These are phyloP conservation scores for Temnothorax rugatulus DNA, from an alignment of 2,888 invertebrate species.

Conservation along the genomic window DNA sequence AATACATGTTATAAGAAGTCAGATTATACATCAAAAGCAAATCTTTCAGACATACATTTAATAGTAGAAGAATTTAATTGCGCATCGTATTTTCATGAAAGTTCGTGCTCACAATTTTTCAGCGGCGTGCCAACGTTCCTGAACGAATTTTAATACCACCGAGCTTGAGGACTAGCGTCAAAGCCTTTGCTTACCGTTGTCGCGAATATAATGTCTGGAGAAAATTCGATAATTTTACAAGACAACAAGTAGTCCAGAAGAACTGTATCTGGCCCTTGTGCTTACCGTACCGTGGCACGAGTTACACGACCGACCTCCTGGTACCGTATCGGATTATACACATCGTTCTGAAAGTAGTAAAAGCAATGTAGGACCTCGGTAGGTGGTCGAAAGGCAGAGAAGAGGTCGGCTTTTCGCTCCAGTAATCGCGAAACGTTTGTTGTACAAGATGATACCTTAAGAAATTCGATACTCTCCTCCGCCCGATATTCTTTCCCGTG, in stretches of 20 bases:
- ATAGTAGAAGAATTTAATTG: neutral
- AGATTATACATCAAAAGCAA: neutral
- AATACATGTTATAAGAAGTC: neutral
- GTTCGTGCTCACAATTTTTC: neutral
- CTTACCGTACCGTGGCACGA: conserved; percentile 76
- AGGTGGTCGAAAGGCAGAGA: conserved; percentile 65
- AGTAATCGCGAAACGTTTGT: conserved; percentile 80
- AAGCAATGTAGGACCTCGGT: conserved; percentile 63
- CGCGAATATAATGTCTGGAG: conserved; percentile 57
- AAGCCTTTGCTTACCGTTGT: conserved; percentile 32
- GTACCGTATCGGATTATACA: conserved; percentile 69
- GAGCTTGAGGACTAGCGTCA: conserved; percentile 29
- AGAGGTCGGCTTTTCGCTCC: conserved; percentile 80
- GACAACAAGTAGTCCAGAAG: conserved; percentile 66
- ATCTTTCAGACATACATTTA: neutral
- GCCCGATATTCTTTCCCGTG: neutral
- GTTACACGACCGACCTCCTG: conserved; percentile 72
- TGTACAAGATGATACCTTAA: conserved; percentile 68
- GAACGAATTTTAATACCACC: conserved; percentile 32
- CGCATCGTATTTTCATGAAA: neutral
- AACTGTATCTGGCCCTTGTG: conserved; percentile 68
- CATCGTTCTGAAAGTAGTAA: conserved; percentile 67
- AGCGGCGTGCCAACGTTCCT: neutral
- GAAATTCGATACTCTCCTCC: conserved; percentile 22
- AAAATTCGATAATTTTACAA: conserved; percentile 72